Base-by-base conservation (phyloP, 2,888 invertebrate genomes). In the Polydrusus cervinus region DNA sequence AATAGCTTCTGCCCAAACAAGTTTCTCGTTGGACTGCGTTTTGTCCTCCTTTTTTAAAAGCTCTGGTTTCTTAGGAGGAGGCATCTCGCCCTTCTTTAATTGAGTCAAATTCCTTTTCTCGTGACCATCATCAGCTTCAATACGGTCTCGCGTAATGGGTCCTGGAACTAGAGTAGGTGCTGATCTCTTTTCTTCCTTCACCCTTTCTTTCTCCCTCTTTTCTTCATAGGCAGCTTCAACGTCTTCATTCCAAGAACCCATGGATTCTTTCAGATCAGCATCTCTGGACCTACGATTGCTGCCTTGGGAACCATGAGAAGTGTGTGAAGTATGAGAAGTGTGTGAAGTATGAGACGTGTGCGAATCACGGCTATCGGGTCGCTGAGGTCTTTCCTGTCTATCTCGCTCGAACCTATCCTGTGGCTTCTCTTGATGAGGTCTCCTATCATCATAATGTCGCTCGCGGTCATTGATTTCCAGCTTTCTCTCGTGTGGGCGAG, bases 301-400 rank as follows among this genome's bases (percentile, higher is more conserved):
- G 83, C 90, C 88, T 43, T 77, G 77, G 45, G 77, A 77, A 11
- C 74, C 74, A 38, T 71, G 75, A 9, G 75, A 75, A 11, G 61
- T 66, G 38, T 75, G 75, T 5, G 71, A 79, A 83, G 92, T 82
- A 76, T 89, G 87, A 30, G 89, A 86, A 7, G 71, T 75, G 53
- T 75, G 75, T 18, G 71, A 79, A 83, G 92, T 82, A 76, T 89
- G 87, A 30, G 89, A 86, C 14, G 90, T 87, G 76, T 90, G 89
- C 6, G 90, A 90, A 81, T 91, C 91, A 3, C 90, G 87, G 75
- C 90, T 90, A 79, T 91, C 91, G 0, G 90, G 90, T 77, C 90
- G 85, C 72, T 90, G 90, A 0, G 90, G 90, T 16, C 90, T 86
- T 88, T 88, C 90, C 69, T 79, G 75, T 18, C 78, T 75, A 85